Conservation (phyloP, 2,888 invertebrate genomes). For the Drosophila kambysellisi region DNA sequence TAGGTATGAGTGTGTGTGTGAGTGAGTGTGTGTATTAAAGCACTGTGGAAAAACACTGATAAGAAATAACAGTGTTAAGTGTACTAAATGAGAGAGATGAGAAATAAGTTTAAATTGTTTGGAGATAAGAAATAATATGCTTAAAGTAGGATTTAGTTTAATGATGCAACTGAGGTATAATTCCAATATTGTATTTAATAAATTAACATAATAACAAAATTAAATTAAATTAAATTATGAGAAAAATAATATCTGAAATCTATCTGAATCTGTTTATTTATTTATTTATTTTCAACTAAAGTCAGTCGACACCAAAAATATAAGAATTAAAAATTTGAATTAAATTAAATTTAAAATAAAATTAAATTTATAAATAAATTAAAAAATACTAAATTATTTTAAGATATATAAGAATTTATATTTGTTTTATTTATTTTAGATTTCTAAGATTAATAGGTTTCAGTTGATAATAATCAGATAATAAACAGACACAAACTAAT, state of each 20-base stretch:
- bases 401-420: no score
- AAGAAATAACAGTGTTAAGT: slow-evolving; percentile 10
- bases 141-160: not conserved
- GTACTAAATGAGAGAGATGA: not conserved
- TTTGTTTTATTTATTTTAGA: no score
- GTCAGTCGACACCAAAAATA: no score
- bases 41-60: slow-evolving; percentile 25
- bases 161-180: not conserved
- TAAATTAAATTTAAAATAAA: no score
- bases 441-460: not conserved
- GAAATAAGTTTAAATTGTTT: not conserved
- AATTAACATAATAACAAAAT: not conserved
- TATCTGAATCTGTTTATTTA: no score
- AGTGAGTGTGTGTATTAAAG: not conserved
- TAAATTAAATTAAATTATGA: not conserved
- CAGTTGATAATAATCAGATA: not conserved
- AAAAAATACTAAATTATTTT: no score
- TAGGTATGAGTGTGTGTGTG: no score
- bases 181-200: not conserved
- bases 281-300: no score
- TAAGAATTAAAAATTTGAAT: no score
- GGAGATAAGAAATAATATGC: not conserved
- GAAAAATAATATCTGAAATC: not conserved
- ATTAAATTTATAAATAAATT: no score
- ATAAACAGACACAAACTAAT: not conserved